Evolutionary conservation across 2,113 vertebrate genomes (phyloP), one percentile per base, ranked within the genome.

Genomic region (Seriola aureovittata): DNA sequence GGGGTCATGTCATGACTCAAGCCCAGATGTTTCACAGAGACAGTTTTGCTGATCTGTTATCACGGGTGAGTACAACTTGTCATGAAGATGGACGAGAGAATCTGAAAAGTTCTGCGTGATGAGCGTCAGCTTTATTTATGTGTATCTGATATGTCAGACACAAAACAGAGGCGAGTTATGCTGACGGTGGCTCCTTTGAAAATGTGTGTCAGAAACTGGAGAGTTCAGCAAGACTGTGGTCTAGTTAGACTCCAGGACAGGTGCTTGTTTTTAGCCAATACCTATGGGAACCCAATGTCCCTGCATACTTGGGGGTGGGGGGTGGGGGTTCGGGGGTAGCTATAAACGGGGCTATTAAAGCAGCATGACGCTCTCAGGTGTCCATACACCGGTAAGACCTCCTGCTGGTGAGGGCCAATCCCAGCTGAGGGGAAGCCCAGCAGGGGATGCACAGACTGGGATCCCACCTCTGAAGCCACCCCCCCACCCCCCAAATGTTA

Each of bases 1-100:
- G 25, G 65, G 62, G 64, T 84, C 70, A 77, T 40, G 77, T 32
- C 25, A 48, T 59, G 71, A 76, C 60, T 83, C 73, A 48, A 16
- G 29, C 52, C 62, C 66, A 90, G 79, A 87, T 87, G 75, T 90
- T 91, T 88, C 87, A 85, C 57, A 77, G 34, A 83, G 89, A 86
- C 85, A 65, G 11, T 80, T 86, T 34, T 69, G 82, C 84, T 89
- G 80, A 89, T 88, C 71, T 84, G 70, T 86, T 70, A 68, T 73
- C 71, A 48, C 63, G 71, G 70, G 14, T 81, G 71, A 86, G 59
- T 63, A 63, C 64, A 38, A n/a, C 55, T 59, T 89, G 87, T 90
- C 82, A 87, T 48, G 71, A 88, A 80, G 88, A 89, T 81, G 75
- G 44, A 89, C 88, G 70, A 19, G 65, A 55, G 54, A 82, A 59